A percentile compares a stretch with the other conserved stretches of the same genome.
Conservation (phyloP, 2,113 vertebrate species). For the Thamnaconus septentrionalis region DNA sequence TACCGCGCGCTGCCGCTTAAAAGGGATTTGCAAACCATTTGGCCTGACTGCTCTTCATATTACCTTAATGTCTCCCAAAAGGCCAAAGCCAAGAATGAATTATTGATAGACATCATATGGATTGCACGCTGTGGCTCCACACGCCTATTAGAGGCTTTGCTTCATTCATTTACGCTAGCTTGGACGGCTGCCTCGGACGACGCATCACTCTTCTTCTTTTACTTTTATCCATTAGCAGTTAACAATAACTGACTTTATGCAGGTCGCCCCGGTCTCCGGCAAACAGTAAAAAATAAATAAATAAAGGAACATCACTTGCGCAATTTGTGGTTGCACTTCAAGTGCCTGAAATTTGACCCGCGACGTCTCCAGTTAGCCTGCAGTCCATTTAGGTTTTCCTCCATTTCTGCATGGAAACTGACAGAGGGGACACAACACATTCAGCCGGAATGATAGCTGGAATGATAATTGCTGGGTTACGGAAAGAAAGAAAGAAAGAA, state of each 20-base stretch:
- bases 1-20: slow-evolving; percentile 62
- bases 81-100: slow-evolving; percentile 73
- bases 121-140: slow-evolving; percentile 71
- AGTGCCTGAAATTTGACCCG: slow-evolving; percentile 84
- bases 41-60: slow-evolving; percentile 75
- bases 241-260: slow-evolving; percentile 63
- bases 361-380: slow-evolving; percentile 83
- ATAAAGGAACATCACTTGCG: slow-evolving; percentile 42
- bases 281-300: slow-evolving; percentile 54
- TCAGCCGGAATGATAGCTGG: slow-evolving; percentile 92
- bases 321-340: slow-evolving; percentile 77
- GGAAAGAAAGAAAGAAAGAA: slow-evolving; percentile 74
- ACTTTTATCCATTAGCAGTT: slow-evolving; percentile 72
- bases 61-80: slow-evolving; percentile 78
- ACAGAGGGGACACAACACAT: slow-evolving; percentile 74
- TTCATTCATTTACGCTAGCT: slow-evolving; percentile 73
- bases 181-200: slow-evolving; percentile 62
- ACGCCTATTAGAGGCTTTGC: slow-evolving; percentile 71
- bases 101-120: slow-evolving; percentile 78
- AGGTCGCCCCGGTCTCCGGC: slow-evolving; percentile 48
- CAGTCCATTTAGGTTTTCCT: slow-evolving; percentile 81
- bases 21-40: slow-evolving; percentile 75
- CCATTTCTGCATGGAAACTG: slow-evolving; percentile 82
- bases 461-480: slow-evolving; percentile 97
- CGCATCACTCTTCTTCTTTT: slow-evolving; percentile 66